phyloP scores from a whole-genome alignment of 2,888 invertebrate genomes.

The Seira musarum region DNA sequence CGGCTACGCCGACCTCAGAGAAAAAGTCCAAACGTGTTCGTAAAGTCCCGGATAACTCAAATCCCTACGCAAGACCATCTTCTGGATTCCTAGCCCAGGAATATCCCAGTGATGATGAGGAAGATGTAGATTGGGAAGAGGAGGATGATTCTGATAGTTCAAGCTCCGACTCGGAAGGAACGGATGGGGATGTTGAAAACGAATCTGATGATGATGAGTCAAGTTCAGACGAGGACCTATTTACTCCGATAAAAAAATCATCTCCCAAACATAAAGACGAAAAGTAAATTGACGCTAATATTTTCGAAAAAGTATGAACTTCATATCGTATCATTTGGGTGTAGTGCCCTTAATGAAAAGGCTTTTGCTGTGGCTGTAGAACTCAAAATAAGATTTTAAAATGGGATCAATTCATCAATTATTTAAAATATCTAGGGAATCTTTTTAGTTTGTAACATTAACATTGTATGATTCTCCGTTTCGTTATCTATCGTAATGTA shows the following conservation, averaged over 20 bases:
- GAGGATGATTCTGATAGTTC: constrained; percentile 1
- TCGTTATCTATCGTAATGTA: too few relatives aligned
- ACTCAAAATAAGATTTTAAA: too few relatives aligned
- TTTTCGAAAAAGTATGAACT: not conserved
- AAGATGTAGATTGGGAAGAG: constrained; percentile 54
- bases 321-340: not conserved
- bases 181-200: constrained; percentile 31
- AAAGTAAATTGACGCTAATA: not conserved
- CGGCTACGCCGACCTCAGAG: not conserved
- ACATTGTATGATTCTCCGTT: too few relatives aligned
- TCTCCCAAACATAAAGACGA: too few relatives aligned
- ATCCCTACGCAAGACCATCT: constrained; percentile 33
- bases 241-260: constrained; percentile 31
- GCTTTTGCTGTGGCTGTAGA: too few relatives aligned
- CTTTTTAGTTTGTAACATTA: too few relatives aligned
- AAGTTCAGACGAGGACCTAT: constrained; percentile 40
- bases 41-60: constrained; percentile 7
- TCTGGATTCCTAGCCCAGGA: constrained; percentile 55
- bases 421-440: too few relatives aligned
- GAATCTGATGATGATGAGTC: constrained; percentile 1
- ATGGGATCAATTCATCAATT: too few relatives aligned
- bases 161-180: constrained; percentile 39
- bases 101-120: constrained; percentile 61
- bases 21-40: not conserved
- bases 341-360: not conserved